Base-by-base conservation (phyloP, 2,797 vertebrate species). In the Smutsia gigantea region DNA sequence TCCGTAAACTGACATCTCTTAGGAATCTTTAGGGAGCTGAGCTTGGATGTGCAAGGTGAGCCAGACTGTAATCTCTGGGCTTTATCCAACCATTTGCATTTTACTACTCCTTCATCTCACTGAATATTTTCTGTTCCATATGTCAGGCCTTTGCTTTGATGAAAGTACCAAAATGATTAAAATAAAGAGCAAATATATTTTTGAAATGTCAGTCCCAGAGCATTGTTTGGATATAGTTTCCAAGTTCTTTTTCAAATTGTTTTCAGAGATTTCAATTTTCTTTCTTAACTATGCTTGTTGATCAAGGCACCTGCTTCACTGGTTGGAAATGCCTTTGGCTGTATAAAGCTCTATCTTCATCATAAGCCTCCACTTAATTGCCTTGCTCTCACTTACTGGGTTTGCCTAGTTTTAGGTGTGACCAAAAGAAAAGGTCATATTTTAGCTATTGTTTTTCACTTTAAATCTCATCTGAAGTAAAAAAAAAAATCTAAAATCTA, bases 191-290 rank as follows among this genome's bases (percentile, higher is more conserved):
- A 97, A 96, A 96, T 86, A 55, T 57, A 49, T 78, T 96, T 97
- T 94, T 92, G 90, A 98, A 98, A 98, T 97, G 95, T 97, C 96
- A 98, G 79, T 84, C 93, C 94, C 57, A 94, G 93, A 97, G 96
- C 93, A 96, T 97, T 98, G 95, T 98, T 96, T 97, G 95, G 94
- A 97, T 94, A 85, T 86, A 77, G 39, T 90, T 96, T 97, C 87
- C 77, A 90, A 92, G 77, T 94, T 94, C 77, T 51, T 86, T 96
- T 97, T 95, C 94, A 97, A 96, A 97, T 90, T 96, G 68, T 96
- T 97, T 93, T 82, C 83, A 78, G 88, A 25, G 75, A 97, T 94
- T 61, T 97, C 57, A 94, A 19, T 96, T 87, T 98, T 96, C 90
- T 82, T 74, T 61, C 34, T 77, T 92, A 94, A 96, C 7, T 96